Evolutionary conservation across 2,113 vertebrate genomes (phyloP).

Genomic region (Cichladusa arquata): DNA sequence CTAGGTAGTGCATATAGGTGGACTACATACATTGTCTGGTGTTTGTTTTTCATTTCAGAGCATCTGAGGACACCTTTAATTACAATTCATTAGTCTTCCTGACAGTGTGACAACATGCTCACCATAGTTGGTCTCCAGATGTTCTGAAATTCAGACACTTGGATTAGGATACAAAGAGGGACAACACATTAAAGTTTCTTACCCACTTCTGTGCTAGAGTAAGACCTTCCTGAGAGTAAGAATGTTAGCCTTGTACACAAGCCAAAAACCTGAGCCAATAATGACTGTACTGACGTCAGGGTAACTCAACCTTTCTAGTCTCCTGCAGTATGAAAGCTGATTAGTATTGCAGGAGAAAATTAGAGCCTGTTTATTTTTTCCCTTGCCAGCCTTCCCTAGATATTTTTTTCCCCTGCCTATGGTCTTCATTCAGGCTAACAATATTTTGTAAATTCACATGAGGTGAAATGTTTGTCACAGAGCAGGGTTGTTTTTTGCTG

Average conservation of each 20-base stretch:
- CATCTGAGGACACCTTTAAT: not conserved
- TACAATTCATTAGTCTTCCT: conserved; percentile 12
- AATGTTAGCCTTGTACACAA: not conserved
- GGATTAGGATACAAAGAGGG: not conserved
- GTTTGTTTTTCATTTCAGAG: not conserved
- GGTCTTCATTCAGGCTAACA: not conserved
- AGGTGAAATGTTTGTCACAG: not conserved
- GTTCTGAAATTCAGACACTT: not conserved
- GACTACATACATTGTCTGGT: not conserved
- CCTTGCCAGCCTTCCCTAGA: not conserved
- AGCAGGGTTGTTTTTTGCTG: conserved; percentile 9
- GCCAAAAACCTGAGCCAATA: not conserved
- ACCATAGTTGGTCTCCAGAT: not conserved
- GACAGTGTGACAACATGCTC: rapidly evolving
- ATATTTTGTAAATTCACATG: not conserved
- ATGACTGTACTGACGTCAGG: not conserved
- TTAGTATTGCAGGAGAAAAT: conserved; percentile 25
- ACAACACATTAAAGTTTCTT: not conserved
- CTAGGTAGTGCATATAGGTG: not conserved
- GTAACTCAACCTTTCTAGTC: not conserved
- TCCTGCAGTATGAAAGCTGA: not conserved
- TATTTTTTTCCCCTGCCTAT: not conserved
- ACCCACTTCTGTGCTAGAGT: not conserved
- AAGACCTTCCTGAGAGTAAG: not conserved
- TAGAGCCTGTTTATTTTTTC: not conserved